Evolutionary conservation across 2,888 invertebrate species (phyloP), one percentile per base, ranked within the genome.

Genomic region (Sarcophaga rosellei): DNA sequence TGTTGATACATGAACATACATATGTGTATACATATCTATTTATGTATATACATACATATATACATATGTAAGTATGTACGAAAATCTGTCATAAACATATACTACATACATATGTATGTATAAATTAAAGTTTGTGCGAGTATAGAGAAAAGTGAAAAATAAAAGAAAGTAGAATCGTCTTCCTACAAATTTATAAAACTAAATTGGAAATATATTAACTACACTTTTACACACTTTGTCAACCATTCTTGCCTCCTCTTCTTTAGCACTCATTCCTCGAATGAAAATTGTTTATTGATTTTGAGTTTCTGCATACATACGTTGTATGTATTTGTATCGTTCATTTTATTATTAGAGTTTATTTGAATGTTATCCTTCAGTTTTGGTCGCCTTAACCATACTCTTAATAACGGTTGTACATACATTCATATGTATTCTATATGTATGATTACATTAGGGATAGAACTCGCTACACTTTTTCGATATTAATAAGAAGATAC

Each of bases 151-250:
- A 61, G 47, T 74, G 15, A 59, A 72, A 63, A 69, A 78, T 70
- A 68, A 69, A 75, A 66, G 74, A 65, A 81, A 75, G 62, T 47
- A 77, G 66, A 81, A 66, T 75, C 21, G 57, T 76, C 63, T 82
- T 77, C 76, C 76, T 76, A 76, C 79, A 83, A 87, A 86, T 84
- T 88, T 84, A 77, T 82, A 77, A 77, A 85, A 87, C 81, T 84
- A 84, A 86, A 88, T 84, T 84, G 87, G 85, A 88, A 88, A 87
- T 68, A 85, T 85, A 88, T 88, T 87, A 88, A 86, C 87, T 83
- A 75, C 85, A 62, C 86, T 76, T n/a, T n/a, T 81, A 72, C 84
- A 85, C 81, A 79, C 83, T 73, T 69, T 35, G 35, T 79, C 35
- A 72, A 73, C 81, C 78, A 81, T 81, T 74, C 57, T 61, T 85